Conservation (phyloP, 2,888 invertebrate species). For the Bruchidius siliquastri region DNA sequence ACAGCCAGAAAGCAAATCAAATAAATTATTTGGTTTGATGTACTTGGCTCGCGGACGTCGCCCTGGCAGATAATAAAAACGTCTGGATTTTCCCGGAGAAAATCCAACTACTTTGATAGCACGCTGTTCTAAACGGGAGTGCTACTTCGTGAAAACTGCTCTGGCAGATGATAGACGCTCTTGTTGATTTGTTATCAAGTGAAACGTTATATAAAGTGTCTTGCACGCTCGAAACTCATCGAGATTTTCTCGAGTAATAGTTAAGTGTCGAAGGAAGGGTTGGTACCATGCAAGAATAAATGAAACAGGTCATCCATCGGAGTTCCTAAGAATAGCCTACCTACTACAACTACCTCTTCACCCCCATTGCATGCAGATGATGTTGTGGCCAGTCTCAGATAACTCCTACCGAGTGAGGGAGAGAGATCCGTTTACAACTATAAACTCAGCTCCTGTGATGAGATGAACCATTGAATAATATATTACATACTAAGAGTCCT, state of each 20-base stretch:
- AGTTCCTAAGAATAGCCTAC: too few species aligned
- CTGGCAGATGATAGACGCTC: neutral
- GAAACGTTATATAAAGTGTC: neutral
- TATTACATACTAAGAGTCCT: too few species aligned
- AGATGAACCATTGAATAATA: too few species aligned
- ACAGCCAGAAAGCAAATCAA: neutral
- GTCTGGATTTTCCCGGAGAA: neutral
- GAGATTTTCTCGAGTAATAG: neutral
- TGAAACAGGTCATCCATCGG: too few species aligned
- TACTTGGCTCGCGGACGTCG: neutral
- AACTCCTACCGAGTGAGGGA: too few species aligned
- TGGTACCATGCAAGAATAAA: too few species aligned
- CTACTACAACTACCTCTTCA: too few species aligned
- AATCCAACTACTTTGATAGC: neutral
- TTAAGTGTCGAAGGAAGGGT: neutral
- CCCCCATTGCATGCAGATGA: too few species aligned
- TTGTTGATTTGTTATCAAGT: neutral
- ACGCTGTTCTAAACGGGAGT: neutral
- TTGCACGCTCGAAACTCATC: neutral
- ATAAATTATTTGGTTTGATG: neutral
- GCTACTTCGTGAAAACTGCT: neutral
- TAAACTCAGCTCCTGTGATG: too few species aligned
- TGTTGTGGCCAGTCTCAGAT: too few species aligned
- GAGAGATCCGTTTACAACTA: too few species aligned
- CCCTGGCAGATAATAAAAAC: neutral